Base-by-base conservation (phyloP, 2,113 vertebrate species). In the Leucopsar rothschildi region DNA sequence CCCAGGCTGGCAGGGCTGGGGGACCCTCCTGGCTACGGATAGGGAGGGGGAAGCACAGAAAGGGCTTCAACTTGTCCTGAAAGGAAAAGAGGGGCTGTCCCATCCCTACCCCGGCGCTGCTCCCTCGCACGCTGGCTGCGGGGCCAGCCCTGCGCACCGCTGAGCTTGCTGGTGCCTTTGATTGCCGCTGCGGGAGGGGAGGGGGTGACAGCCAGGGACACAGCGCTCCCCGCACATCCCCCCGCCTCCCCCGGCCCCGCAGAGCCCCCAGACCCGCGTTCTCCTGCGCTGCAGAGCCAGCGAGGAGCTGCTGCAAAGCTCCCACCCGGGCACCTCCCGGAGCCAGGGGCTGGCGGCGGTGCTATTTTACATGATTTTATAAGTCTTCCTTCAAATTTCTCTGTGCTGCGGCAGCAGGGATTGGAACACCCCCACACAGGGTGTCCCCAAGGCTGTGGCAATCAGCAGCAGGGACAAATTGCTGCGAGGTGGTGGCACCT, bases 301-400 rank as follows among this genome's bases (percentile, higher is more conserved):
- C 14, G 8, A 78, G 88, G 91, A 75, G 44, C 82, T 77, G 94
- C 83, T 77, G 80, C 86, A 65, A 29, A 31, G 50, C 80, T 69
- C 77, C 86, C 76, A 35, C 42, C 87, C 22, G 87, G 77, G 72
- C 55, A 7, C 61, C 10, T 10, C 61, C 56, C 25, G 19, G 11
- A 2, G 29, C 82, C 72, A 27, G 83, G 56, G 63, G 72, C 80
- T 86, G 94, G 80, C 83, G 84, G 94, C 90, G 88, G 82, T 95
- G 95, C 96, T 96, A 82, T 78, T 94, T 77, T 63, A 75, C 89
- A 70, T 3, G 7, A 39, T 91, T 90, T 92, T 90, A 6, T 44
- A 75, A 0, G 89, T 94, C 95, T 95, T 95, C 96, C 96, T 96
- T 66, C 29, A 19, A 53, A 57, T 57, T 17, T 9, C 49, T 45